Conservation (phyloP, 1,140 invertebrate species). For the Macrostomum lignano region DNA sequence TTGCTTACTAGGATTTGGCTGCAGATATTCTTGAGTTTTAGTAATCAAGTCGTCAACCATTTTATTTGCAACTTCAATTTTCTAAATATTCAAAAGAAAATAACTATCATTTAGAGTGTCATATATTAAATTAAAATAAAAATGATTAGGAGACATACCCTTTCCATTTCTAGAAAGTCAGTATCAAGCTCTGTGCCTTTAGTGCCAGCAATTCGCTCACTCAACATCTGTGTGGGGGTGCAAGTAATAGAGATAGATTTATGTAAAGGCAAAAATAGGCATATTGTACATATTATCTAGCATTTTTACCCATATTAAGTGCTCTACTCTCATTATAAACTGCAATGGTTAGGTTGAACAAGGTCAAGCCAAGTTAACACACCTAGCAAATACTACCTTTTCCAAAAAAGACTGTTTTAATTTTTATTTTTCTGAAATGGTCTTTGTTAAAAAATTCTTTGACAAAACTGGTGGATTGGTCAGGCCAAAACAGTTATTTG, state of each 20-base stretch:
- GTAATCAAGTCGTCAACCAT: conserved; percentile 71
- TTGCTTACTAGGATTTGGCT: conserved; percentile 72
- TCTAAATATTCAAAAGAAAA: conserved; percentile 40
- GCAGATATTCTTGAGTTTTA: conserved; percentile 91
- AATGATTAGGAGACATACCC: conserved; percentile 34
- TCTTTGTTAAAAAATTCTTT: too few relatives aligned
- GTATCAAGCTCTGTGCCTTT: conserved; percentile 94
- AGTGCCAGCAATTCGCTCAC: conserved; percentile 95
- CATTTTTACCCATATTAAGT: too few relatives aligned
- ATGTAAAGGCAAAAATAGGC: not conserved
- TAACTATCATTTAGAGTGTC: too few relatives aligned
- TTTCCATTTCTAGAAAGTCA: conserved; percentile 94
- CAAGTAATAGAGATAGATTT: not conserved
- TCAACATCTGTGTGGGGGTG: conserved; percentile 49
- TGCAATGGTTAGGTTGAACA: too few relatives aligned
- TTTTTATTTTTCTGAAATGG: too few relatives aligned
- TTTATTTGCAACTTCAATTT: conserved; percentile 79
- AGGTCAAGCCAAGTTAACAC: too few relatives aligned
- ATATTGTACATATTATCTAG: too few relatives aligned
- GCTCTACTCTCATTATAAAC: too few relatives aligned
- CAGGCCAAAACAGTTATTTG: too few relatives aligned
- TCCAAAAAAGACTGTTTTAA: too few relatives aligned
- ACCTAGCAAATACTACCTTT: too few relatives aligned
- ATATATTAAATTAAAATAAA: conserved; percentile 19
- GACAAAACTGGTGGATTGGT: too few relatives aligned